phyloP scores from a whole-genome alignment of 92 coral and sea anemone species.

The Epizoanthus fatuus region DNA sequence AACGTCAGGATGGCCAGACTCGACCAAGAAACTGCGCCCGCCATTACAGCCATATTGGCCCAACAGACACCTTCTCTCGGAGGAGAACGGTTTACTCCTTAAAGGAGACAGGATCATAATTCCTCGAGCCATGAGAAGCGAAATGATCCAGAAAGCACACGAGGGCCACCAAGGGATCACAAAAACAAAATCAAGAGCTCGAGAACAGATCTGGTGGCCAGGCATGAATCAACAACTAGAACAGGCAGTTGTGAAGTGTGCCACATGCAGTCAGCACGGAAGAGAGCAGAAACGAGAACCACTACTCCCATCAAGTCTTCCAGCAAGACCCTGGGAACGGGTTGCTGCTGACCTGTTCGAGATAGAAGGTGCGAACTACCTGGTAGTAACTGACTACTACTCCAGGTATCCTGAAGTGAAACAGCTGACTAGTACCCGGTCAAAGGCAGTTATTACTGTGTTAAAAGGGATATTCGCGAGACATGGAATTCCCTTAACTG shows the following conservation, averaged over 20 bases:
- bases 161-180: constrained; percentile 10
- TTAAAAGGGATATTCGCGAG: constrained; percentile 42
- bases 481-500: constrained; percentile 38
- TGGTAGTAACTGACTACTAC: constrained; percentile 37
- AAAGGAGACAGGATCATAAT: no score
- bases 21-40: no score
- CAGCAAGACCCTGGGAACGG: constrained; percentile 27
- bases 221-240: constrained; percentile 21
- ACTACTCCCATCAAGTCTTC: constrained; percentile 15
- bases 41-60: no score
- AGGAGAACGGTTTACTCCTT: no score
- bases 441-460: constrained; percentile 36
- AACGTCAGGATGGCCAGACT: no score
- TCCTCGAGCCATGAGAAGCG: no score
- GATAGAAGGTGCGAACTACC: constrained; percentile 24
- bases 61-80: no score
- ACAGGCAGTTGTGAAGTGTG: constrained; percentile 14
- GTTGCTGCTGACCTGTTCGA: constrained; percentile 46
- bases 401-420: constrained; percentile 42
- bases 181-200: not conserved
- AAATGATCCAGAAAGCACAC: no score
- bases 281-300: constrained; percentile 24
- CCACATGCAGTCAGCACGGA: constrained; percentile 16
- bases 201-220: constrained; percentile 3
- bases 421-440: constrained; percentile 18